Evolutionary conservation across 1,140 invertebrate species (phyloP), one percentile per base, ranked within the genome.

Genomic region (Colletes gigas): DNA sequence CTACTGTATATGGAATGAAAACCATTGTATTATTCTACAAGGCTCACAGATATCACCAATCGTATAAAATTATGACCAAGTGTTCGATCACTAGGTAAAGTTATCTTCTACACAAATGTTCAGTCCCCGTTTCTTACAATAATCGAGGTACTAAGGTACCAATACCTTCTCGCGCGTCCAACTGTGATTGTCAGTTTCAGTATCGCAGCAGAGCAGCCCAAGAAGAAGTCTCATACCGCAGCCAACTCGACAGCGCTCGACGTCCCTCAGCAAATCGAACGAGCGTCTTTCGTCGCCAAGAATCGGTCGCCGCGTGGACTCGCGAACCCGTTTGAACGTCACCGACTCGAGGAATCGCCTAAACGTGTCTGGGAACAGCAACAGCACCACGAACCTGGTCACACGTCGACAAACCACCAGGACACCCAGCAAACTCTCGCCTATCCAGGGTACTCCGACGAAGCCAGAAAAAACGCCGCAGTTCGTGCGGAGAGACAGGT

Each of bases 141-240:
- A 30, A 30, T 30, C 30, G 30, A 30, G 30, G 30, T 30, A 30
- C 30, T 2, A 30, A 30, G 1, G 30, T 30, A 30, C 30, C 30
- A 30, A 30, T 30, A 30, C 2, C 30, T 30, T 30, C 30, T 30
- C 30, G 30, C 30, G 30, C 4, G 12, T 44, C 17, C 65, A 4
- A 14, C 44, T 17, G 41, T n/a, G 6, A 60, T 57, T 86, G 86
- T 50, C 76, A 93, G 92, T 87, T 41, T 91, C 92, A 70, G 79
- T 91, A 9, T 93, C 92, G 30, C 92, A 93, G 41, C 91, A 92
- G 50, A 92, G 81, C 73, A 93, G 92, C 52, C 92, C 92, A 9
- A 93, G 91, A 30, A 89, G 90, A 7, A 93, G 91, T 65, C 69
- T 92, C 44, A 93, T 93, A 66, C 93, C 93, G 0, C 92, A 93